A percentile compares a stretch with the other conserved stretches of the same genome.
Conservation (phyloP, 2,888 invertebrate genomes). For the Tenthredo amoena region DNA sequence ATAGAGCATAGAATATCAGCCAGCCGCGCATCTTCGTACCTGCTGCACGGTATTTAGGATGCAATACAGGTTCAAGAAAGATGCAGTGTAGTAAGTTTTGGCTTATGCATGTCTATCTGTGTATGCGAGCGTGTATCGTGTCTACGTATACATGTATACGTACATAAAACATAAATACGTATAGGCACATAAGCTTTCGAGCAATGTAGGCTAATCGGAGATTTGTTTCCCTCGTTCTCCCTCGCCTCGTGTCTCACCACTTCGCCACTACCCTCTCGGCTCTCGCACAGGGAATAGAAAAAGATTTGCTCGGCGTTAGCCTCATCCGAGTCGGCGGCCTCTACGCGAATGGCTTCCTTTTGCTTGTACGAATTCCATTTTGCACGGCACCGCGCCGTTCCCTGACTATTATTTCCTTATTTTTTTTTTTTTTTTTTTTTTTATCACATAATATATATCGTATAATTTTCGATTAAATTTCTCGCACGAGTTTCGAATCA, state of each 20-base stretch:
- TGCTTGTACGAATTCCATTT: conserved; percentile 40
- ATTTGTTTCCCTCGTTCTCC: conserved; percentile 60
- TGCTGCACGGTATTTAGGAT: not conserved
- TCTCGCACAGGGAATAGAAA: conserved; percentile 10
- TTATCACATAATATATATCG: too few species aligned
- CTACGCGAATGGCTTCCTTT: conserved; percentile 27
- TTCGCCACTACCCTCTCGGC: conserved; percentile 33
- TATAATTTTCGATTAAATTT: too few species aligned
- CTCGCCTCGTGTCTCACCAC: conserved; percentile 21
- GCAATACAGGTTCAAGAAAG: not conserved
- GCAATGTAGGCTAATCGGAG: conserved; percentile 72
- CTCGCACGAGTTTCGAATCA: too few species aligned
- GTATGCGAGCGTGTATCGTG: not conserved
- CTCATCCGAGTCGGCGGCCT: conserved; percentile 28
- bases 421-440: too few species aligned
- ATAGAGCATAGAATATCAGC: not conserved
- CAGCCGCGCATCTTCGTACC: not conserved
- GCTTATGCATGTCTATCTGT: not conserved
- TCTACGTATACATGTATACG: not conserved
- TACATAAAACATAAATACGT: too few species aligned
- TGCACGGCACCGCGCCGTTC: not conserved
- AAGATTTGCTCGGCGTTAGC: conserved; percentile 28
- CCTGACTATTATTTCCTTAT: not conserved
- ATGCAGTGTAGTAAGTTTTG: not conserved
- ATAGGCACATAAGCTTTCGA: conserved; percentile 57